phyloP scores from a whole-genome alignment of 2,113 vertebrate species.

The Parus major region DNA sequence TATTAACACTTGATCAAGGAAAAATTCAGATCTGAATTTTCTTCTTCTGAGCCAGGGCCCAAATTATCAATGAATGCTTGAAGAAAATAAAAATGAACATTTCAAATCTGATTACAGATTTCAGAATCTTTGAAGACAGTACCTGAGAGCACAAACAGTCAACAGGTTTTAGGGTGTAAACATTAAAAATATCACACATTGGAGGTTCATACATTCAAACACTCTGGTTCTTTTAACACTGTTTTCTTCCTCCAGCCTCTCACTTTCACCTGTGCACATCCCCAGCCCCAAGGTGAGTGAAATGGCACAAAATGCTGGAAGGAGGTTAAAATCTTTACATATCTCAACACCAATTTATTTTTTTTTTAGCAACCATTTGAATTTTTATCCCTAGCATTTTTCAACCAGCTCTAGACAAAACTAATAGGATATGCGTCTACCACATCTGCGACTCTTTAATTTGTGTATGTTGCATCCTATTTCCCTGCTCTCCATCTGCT shows the following conservation, averaged over 20 bases:
- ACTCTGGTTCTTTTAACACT: not conserved
- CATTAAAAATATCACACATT: not conserved
- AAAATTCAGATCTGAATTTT: not conserved
- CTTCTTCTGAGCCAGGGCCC: not conserved
- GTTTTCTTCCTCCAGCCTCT: not conserved
- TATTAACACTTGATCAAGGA: not conserved
- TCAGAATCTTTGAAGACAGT: fast-evolving
- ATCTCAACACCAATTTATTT: not conserved
- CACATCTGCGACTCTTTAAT: constrained; percentile 51
- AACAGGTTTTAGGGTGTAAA: not conserved
- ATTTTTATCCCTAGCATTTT: constrained; percentile 6
- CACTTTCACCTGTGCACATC: not conserved
- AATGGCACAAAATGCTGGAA: not conserved
- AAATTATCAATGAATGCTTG: not conserved
- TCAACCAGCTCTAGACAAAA: constrained; percentile 23
- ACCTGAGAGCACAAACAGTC: not conserved
- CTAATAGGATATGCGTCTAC: constrained; percentile 52
- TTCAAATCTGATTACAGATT: not conserved
- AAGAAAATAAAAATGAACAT: not conserved
- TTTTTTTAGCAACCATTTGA: not conserved
- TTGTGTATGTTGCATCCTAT: constrained; percentile 48
- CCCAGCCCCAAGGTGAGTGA: not conserved
- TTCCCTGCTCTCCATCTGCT: constrained; percentile 48
- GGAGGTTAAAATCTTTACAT: not conserved
- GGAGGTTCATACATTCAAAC: not conserved